A percentile compares a stretch with the other conserved stretches of the same genome.
phyloP scores from a whole-genome alignment of 2,113 vertebrate genomes.

The Pelodiscus sinensis region DNA sequence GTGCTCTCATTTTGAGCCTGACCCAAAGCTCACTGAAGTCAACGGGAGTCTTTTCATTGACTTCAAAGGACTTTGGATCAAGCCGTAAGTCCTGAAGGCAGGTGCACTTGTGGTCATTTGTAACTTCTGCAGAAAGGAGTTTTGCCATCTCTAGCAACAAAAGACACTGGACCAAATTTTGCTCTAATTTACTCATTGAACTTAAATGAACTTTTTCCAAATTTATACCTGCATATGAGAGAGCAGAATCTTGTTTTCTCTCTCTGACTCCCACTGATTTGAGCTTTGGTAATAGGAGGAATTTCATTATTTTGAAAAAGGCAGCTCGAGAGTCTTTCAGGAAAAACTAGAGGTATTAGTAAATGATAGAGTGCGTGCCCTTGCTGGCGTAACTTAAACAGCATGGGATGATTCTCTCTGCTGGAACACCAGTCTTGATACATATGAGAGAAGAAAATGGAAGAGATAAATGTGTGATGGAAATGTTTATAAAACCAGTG shows the following conservation, averaged over 20 bases:
- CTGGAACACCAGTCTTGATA: not conserved
- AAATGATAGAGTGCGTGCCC: not conserved
- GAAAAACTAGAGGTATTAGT: not conserved
- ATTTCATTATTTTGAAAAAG: not conserved
- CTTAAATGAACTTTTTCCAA: not conserved
- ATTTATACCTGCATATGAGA: accelerated
- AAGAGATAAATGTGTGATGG: not conserved
- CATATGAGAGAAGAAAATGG: not conserved
- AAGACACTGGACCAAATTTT: accelerated
- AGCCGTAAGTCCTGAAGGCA: not conserved
- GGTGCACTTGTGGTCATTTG: not conserved
- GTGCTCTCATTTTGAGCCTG: not conserved
- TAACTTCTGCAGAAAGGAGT: not conserved
- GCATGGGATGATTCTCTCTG: not conserved
- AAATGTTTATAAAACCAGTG: not conserved
- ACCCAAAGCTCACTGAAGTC: not conserved
- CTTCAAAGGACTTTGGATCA: not conserved
- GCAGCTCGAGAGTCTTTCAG: not conserved
- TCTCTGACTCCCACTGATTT: not conserved
- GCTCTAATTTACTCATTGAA: not conserved
- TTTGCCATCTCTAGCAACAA: not conserved
- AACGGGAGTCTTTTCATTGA: not conserved
- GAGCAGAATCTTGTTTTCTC: not conserved
- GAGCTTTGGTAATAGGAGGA: not conserved
- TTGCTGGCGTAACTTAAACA: not conserved